Evolutionary conservation across 2,797 vertebrate genomes (phyloP).

Genomic region (Sebastes steindachneri): DNA sequence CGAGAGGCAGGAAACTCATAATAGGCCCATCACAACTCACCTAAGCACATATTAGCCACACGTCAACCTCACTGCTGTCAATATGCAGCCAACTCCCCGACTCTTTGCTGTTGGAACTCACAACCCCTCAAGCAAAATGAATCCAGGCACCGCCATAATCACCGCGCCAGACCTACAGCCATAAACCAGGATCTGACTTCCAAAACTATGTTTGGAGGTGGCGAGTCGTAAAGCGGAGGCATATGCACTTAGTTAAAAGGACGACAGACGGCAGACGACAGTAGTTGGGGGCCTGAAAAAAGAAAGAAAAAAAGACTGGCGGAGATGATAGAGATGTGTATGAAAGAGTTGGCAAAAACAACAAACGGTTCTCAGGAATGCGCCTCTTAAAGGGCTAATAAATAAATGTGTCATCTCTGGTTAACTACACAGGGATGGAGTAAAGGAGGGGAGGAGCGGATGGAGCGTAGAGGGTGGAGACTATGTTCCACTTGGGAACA

Average conservation of each 20-base stretch:
- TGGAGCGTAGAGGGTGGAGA: neutral
- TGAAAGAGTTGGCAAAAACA: conserved; percentile 71
- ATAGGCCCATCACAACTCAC: conserved; percentile 69
- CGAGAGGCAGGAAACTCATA: conserved; percentile 76
- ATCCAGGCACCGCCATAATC: conserved; percentile 63
- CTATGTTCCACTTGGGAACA: neutral
- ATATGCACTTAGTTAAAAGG: conserved; percentile 67
- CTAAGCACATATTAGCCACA: conserved; percentile 55
- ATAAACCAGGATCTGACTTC: conserved; percentile 60
- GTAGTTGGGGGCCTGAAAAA: conserved; percentile 5
- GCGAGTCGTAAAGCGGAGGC: conserved; percentile 70
- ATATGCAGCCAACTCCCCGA: conserved; percentile 37
- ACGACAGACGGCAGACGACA: conserved; percentile 47
- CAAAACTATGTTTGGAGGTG: conserved; percentile 69
- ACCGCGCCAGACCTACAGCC: conserved; percentile 59
- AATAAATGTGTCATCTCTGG: conserved; percentile 60
- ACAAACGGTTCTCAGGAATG: conserved; percentile 62
- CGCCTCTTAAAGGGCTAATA: conserved; percentile 43
- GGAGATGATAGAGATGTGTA: conserved; percentile 50
- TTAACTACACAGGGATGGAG: conserved; percentile 5
- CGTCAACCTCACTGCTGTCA: conserved; percentile 55
- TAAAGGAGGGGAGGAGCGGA: neutral
- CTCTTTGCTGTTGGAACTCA: conserved; percentile 40
- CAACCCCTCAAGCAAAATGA: conserved; percentile 43
- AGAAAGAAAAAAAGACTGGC: neutral